These are phyloP conservation scores for Platyrinchus mystaceus DNA, from an alignment of 2,797 vertebrate genomes.

Conservation along the genomic window DNA sequence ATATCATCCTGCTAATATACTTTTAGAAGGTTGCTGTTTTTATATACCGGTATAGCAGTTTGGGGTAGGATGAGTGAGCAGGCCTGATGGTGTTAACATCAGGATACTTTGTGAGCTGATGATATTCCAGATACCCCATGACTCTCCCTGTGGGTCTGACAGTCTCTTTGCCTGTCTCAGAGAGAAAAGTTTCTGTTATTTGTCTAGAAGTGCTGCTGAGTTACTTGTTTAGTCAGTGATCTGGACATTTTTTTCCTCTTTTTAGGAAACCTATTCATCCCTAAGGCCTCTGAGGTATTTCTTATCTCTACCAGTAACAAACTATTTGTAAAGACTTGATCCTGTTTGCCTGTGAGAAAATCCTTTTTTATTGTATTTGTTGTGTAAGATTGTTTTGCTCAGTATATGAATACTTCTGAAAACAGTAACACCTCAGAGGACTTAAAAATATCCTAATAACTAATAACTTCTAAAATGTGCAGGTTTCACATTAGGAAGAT, in stretches of 20 bases:
- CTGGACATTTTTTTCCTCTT: neutral
- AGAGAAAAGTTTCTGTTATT: neutral
- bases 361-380: neutral
- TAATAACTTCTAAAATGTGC: neutral
- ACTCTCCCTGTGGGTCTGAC: neutral
- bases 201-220: neutral
- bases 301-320: neutral
- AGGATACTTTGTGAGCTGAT: neutral
- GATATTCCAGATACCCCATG: neutral
- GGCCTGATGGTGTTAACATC: neutral
- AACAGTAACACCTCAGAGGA: neutral
- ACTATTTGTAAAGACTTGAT: conserved; percentile 17
- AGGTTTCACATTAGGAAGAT: neutral
- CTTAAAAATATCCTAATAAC: neutral
- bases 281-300: neutral
- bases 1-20: neutral
- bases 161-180: neutral
- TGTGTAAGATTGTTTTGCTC: neutral
- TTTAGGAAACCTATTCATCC: neutral
- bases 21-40: neutral
- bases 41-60: neutral
- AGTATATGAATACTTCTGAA: conserved; percentile 26
- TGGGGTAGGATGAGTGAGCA: neutral
- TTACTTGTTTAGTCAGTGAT: neutral
- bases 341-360: neutral